Evolutionary conservation across 2,113 vertebrate genomes (phyloP).

Genomic region (Poeciliopsis prolifica): DNA sequence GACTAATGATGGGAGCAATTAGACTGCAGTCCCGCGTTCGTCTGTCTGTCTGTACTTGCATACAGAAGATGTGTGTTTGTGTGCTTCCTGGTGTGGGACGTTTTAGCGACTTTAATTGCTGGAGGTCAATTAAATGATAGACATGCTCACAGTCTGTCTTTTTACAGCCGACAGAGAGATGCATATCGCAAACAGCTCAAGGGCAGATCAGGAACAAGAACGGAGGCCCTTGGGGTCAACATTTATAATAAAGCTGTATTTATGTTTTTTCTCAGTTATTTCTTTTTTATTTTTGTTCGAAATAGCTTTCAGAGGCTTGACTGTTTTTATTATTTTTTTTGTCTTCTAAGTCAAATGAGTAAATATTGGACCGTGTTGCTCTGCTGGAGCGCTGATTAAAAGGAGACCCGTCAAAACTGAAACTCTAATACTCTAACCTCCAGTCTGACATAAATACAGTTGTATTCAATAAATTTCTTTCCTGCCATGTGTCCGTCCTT

Average conservation of each 20-base stretch:
- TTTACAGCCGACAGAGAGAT: conserved; percentile 15
- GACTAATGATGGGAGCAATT: conserved; percentile 51
- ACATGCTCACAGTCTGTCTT: conserved; percentile 29
- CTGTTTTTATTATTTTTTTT: too few species aligned
- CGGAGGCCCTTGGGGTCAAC: background rate
- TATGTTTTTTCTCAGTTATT: conserved; percentile 3
- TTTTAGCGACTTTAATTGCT: background rate
- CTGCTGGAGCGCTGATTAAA: background rate
- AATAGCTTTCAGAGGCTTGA: background rate
- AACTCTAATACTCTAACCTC: background rate
- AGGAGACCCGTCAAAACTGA: background rate
- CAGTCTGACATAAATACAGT: background rate
- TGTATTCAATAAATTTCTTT: too few species aligned
- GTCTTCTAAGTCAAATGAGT: background rate
- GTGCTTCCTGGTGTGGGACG: background rate
- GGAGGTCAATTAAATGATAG: conserved; percentile 70
- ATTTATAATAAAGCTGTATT: background rate
- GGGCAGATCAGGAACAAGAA: background rate
- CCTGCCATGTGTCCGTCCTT: too few species aligned
- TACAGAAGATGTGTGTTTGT: conserved; percentile 1
- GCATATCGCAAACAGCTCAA: conserved; percentile 19
- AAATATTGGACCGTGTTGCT: background rate
- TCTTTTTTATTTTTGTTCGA: background rate
- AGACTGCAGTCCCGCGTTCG: conserved; percentile 51
- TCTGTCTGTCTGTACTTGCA: background rate